These are phyloP conservation scores for Struthidea cinerea DNA, from an alignment of 2,113 vertebrate genomes.

Conservation along the genomic window DNA sequence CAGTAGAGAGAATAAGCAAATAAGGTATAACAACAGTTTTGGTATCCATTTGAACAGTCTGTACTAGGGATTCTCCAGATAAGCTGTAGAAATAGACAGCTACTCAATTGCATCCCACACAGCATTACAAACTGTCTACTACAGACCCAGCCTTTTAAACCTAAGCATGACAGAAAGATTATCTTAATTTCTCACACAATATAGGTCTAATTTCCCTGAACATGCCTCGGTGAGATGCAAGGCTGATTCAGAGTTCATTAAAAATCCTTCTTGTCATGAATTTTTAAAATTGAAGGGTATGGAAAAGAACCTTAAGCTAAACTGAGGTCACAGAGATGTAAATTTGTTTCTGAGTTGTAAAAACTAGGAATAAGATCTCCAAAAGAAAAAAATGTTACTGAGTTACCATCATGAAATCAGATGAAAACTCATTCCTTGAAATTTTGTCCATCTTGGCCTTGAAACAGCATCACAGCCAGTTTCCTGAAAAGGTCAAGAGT, in stretches of 20 bases:
- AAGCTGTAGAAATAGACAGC: slow-evolving; percentile 11
- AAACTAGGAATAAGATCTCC: neutral
- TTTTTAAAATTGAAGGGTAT: neutral
- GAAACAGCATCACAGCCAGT: neutral
- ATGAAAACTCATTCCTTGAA: neutral
- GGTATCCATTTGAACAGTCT: slow-evolving; percentile 27
- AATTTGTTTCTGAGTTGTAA: neutral
- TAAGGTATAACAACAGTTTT: neutral
- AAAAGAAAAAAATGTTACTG: neutral
- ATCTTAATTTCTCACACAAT: neutral
- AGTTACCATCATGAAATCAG: neutral
- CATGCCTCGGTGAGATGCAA: neutral
- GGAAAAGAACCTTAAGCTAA: neutral
- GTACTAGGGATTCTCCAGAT: slow-evolving; percentile 20
- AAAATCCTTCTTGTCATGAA: neutral
- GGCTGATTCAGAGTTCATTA: neutral
- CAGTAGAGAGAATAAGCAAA: neutral
- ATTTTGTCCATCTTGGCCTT: neutral
- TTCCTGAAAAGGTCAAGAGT: neutral
- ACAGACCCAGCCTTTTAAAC: neutral
- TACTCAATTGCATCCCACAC: neutral
- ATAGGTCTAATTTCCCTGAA: neutral
- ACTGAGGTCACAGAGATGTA: neutral
- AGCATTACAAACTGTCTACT: slow-evolving; percentile 9
- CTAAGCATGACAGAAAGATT: neutral